These are phyloP conservation scores for Scaptomyza montana DNA, from an alignment of 1,140 invertebrate genomes.

Conservation along the genomic window DNA sequence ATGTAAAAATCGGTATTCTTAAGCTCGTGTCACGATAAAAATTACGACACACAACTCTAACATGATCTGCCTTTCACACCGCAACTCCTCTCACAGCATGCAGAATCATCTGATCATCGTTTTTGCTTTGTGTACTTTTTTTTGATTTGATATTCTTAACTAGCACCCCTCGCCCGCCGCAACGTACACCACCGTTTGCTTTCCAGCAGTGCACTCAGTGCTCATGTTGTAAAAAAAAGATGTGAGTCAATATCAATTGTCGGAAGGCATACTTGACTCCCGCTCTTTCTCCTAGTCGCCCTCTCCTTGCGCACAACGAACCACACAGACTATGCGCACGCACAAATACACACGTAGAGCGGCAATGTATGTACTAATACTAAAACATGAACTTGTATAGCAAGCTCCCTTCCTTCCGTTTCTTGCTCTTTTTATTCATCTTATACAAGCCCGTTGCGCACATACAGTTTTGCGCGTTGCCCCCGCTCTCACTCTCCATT, in stretches of 20 bases:
- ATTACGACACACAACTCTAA: background rate
- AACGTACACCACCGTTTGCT: background rate
- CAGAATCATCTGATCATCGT: constrained; percentile 38
- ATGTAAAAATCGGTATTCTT: background rate
- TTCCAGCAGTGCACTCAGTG: constrained; percentile 22
- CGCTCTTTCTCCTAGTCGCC: constrained; percentile 18
- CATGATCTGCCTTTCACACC: background rate
- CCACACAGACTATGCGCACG: constrained; percentile 26
- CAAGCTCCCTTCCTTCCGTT: constrained; percentile 74
- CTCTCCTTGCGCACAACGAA: constrained; percentile 31
- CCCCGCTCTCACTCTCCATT: constrained; percentile 9
- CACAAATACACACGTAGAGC: constrained; percentile 25
- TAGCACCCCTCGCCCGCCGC: constrained; percentile 15
- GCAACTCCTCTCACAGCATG: background rate
- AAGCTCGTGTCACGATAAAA: background rate
- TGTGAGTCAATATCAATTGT: constrained; percentile 73
- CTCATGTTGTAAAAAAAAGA: constrained; percentile 51
- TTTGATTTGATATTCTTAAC: constrained; percentile 41
- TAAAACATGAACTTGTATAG: constrained; percentile 51
- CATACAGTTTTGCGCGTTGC: constrained; percentile 64
- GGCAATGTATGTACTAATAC: constrained; percentile 18
- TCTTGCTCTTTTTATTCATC: constrained; percentile 68
- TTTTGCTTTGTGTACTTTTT: constrained; percentile 43
- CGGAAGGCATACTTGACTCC: constrained; percentile 52
- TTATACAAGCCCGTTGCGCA: constrained; percentile 78